Base-by-base conservation (phyloP, 2,888 invertebrate genomes). In the Oscheius onirici region DNA sequence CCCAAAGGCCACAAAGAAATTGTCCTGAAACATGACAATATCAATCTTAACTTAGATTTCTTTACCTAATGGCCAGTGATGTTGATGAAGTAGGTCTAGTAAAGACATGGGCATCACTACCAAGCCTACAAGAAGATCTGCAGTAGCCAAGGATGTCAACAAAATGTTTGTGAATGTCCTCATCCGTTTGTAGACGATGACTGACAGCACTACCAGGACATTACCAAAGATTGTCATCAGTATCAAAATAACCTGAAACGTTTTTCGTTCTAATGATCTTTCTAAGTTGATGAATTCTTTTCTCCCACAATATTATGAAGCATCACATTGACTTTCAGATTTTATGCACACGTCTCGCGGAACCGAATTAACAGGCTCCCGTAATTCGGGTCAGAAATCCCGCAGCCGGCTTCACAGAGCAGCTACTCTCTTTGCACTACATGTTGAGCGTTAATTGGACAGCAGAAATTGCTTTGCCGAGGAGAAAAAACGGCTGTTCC, bases 161-260 rank as follows among this genome's bases (percentile, higher is more conserved):
- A 88, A 75, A 55, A 88, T 84, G 77, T 88, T 88, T 6, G 88
- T 88, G 76, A 88, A 87, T 0, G 88, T 88, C 51, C 88, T 76
- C 88, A 88, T 88, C 61, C 88, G 82, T 68, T 87, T 85, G 82
- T 88, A 88, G 49, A 88, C 80, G 60, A 83, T 76, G 26, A 89
- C 88, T 3, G 88, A 87, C 44, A 88, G 83, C 6, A 88, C 86
- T 20, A 88, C 88, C 57, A 89, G 83, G 34, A 86, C 79, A 69
- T 88, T 88, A 51, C 88, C 88, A 43, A 88, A 79, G 28, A 87
- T 82, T 10, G 85, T 87, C 26, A 81, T 71, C 26, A 87, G 70
- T 52, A 87, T 88, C 41, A 88, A 70, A 63, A 86, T 70, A 13
- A 86, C 83, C 84, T 87, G 76, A 58, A 83, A 61, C 46, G 28